Evolutionary conservation across 2,888 invertebrate species (phyloP), one percentile per base, ranked within the genome.

Genomic region (Papilio protenor): DNA sequence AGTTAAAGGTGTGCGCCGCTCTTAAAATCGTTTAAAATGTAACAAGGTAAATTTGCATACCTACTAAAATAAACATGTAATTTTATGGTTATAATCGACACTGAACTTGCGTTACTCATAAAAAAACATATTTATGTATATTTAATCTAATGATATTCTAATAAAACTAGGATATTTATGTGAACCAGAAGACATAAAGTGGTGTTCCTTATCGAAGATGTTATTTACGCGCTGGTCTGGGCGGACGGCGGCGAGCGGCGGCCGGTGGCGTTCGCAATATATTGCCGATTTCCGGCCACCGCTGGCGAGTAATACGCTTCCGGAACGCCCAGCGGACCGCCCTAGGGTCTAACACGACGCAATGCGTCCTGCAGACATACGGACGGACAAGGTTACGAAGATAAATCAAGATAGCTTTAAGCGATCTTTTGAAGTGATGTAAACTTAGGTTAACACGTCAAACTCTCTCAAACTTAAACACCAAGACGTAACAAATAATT

Each of bases 251-350:
- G 57, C 57, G 57, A 59, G 80, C 81, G 81, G 66, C 83, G 84
- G 83, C 86, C 85, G 88, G 84, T 87, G 85, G 87, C 86, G 85
- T 81, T 89, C 89, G 88, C 88, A 89, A 92, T 92, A 92, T 92
- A 92, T 92, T 90, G 90, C 86, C 88, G 92, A 91, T 92, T 90
- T 94, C 93, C 94, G 92, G 89, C 89, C 90, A 87, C 88, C 85
- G 88, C 88, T 90, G 92, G 92, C 92, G 91, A 92, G 93, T 94
- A 94, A 94, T 94, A 90, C 90, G 92, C 88, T 88, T 93, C 93
- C 94, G 94, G 89, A 87, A 89, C 90, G 89, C 90, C 92, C 90
- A 83, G 82, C 80, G 85, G 81, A 85, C 86, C 89, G 88, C 90
- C 87, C 85, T 80, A 80, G 83, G 52, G 59, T 75, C 77, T 77